Conservation (phyloP, 2,888 invertebrate species). For the Amitus sp. region DNA sequence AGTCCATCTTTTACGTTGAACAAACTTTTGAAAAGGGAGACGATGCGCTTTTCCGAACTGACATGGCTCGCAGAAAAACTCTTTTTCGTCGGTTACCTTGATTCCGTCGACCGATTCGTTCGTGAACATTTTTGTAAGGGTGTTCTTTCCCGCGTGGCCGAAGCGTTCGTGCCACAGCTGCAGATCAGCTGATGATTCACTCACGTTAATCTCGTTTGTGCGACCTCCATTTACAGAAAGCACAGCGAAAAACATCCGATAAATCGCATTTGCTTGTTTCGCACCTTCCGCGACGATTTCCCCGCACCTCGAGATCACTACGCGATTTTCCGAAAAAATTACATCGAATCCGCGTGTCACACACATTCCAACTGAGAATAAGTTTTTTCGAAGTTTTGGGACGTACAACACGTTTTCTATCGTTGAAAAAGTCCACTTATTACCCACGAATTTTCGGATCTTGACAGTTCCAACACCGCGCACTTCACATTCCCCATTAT, state of each 20-base stretch:
- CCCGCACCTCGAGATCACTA: neutral
- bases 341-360: slow-evolving; percentile 8
- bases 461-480: neutral
- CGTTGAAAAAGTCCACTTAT: neutral
- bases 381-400: slow-evolving; percentile 20
- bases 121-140: slow-evolving; percentile 4
- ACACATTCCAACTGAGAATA: slow-evolving; percentile 26
- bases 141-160: slow-evolving; percentile 32
- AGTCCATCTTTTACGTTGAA: neutral
- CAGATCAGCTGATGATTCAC: slow-evolving; percentile 19
- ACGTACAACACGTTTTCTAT: slow-evolving; percentile 26
- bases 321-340: slow-evolving; percentile 5
- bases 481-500: slow-evolving; percentile 15
- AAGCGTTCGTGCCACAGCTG: slow-evolving; percentile 39
- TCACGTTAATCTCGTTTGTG: slow-evolving; percentile 11
- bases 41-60: slow-evolving; percentile 21
- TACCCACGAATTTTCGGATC: neutral
- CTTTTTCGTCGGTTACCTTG: neutral
- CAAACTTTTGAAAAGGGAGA: slow-evolving; percentile 3
- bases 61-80: slow-evolving; percentile 28
- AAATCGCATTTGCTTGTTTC: slow-evolving; percentile 6
- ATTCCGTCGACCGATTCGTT: slow-evolving; percentile 6
- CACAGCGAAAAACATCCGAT: neutral
- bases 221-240: neutral
- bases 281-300: neutral